These are phyloP conservation scores for Lepidurus packardi DNA, from an alignment of 1,140 invertebrate species.

Conservation along the genomic window DNA sequence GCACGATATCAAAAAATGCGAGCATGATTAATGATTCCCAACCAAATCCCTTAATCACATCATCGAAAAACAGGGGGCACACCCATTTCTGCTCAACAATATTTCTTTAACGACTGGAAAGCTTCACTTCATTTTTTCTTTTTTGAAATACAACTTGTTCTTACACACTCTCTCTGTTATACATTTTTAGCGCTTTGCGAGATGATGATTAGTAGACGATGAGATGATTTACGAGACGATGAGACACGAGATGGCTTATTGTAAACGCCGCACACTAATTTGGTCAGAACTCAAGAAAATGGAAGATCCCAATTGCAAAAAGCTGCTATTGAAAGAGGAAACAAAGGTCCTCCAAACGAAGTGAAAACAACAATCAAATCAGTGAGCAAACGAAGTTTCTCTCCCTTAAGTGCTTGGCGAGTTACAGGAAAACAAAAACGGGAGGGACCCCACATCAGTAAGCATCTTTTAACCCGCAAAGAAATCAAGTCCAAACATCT, in stretches of 20 bases:
- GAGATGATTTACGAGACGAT: too few species aligned
- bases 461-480: neutral
- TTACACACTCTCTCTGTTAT: too few species aligned
- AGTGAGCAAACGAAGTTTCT: neutral
- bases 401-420: neutral
- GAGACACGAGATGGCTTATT: too few species aligned
- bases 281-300: too few species aligned
- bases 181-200: too few species aligned
- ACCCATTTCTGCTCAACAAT: neutral
- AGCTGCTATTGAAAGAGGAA: neutral
- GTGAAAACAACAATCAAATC: neutral
- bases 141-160: too few species aligned
- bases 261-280: too few species aligned
- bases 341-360: neutral
- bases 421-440: slow-evolving; percentile 12
- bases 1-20: slow-evolving; percentile 3
- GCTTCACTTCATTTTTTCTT: neutral
- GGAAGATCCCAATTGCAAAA: too few species aligned
- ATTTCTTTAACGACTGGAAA: neutral
- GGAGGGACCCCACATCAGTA: neutral
- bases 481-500: neutral
- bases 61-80: neutral
- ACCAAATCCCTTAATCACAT: neutral
- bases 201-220: too few species aligned
- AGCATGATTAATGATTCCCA: slow-evolving; percentile 5